These are phyloP conservation scores for Ptilorrhoa leucosticta DNA, from an alignment of 2,113 vertebrate species.

Conservation along the genomic window DNA sequence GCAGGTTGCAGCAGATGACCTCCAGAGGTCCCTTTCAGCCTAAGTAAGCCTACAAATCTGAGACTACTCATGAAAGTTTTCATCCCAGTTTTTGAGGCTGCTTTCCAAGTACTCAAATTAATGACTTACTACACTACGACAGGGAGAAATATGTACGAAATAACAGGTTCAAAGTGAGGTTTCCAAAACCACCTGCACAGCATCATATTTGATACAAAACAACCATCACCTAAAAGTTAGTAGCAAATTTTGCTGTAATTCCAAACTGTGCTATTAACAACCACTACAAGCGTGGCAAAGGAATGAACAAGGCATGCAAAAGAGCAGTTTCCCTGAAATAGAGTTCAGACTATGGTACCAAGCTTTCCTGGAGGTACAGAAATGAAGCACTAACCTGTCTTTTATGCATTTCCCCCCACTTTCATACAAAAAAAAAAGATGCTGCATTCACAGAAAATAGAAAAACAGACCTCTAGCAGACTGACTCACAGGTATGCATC, in stretches of 20 bases:
- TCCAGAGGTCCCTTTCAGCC: neutral
- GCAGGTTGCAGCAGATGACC: neutral
- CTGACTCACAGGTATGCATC: neutral
- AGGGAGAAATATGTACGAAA: neutral
- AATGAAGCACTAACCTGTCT: neutral
- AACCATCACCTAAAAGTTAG: neutral
- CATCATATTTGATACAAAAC: neutral
- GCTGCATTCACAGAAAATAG: neutral
- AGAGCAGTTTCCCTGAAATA: neutral
- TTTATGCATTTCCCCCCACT: neutral
- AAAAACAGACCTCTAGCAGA: neutral
- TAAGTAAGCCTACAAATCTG: neutral
- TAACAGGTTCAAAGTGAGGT: neutral
- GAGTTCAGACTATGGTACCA: neutral
- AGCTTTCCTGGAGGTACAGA: neutral
- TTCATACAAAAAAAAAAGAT: neutral
- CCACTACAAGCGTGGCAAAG: neutral
- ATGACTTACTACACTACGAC: neutral
- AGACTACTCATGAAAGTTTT: neutral
- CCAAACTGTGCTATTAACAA: neutral
- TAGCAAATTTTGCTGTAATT: neutral
- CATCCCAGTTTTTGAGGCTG: neutral
- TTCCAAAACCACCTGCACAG: neutral
- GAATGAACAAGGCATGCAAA: neutral
- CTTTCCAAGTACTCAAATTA: neutral